Evolutionary conservation across 1,140 invertebrate species (phyloP), one percentile per base, ranked within the genome.

Genomic region (Drosophila mauritiana): DNA sequence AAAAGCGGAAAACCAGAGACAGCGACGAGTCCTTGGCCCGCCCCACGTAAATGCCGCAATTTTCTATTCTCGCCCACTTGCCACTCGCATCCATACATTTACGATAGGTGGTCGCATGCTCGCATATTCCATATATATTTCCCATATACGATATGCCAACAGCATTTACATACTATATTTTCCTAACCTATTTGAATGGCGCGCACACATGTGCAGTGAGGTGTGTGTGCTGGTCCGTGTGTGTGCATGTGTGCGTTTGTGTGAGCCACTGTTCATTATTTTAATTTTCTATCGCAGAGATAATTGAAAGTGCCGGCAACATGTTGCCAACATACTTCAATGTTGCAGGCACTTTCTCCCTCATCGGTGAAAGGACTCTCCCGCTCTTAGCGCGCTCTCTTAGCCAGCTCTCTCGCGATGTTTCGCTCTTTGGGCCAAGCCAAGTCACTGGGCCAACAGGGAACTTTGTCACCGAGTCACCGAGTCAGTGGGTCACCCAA

Each of bases 381-480:
- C 0, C n/a, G 40, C 64, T 52, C 64, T 68, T 45, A 20, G 10
- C 42, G 2, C 3, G 10, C 5, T 13, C 49, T 52, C 49, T 52
- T 12, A 15, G 6, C 8, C 1, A 12, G 8, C 64, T 25, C 46
- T 65, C 64, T 68, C 11, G 11, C 15, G 1, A 31, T 31, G 10
- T 31, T 0, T 3, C 8, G 31, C 17, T 22, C 39, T 48, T 7
- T 48, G 27, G 13, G 46, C 12, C 46, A 46, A 22, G 73, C 36
- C 43, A 62, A 68, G 74, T 74, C 61, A 64, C 74, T 73, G 82
- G 82, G 78, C 75, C 80, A 88, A 80, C 63, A 54, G 25, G 61
- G 69, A 89, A 89, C 73, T 83, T 84, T 74, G 84, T 83, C 84
- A 88, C 63, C 79, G 61, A 88, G 83, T 86, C 81, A 85, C 61